Evolutionary conservation across 64 coral and sea anemone genomes (phyloP).

Genomic region (Montipora sp.): DNA sequence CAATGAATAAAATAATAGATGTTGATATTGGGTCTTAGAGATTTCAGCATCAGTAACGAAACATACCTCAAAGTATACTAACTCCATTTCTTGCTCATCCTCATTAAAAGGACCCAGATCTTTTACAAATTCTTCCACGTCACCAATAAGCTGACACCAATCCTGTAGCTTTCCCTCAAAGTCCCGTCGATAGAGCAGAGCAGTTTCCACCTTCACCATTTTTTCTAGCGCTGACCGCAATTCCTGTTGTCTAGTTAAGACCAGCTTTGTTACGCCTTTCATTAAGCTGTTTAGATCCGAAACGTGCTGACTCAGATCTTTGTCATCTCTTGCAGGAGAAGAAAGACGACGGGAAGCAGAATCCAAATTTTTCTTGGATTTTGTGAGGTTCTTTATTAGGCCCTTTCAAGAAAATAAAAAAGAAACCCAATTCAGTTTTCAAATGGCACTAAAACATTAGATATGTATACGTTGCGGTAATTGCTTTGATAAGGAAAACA

Average conservation of each 20-base stretch:
- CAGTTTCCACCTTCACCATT: slow-evolving; percentile 55
- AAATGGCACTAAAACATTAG: too few relatives aligned
- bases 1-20: too few relatives aligned
- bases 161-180: slow-evolving; percentile 77
- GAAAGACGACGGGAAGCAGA: slow-evolving; percentile 2
- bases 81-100: slow-evolving; percentile 64
- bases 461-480: not conserved
- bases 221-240: slow-evolving; percentile 56
- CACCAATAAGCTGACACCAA: slow-evolving; percentile 51
- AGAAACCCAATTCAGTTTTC: not conserved
- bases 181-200: slow-evolving; percentile 55
- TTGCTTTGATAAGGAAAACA: too few relatives aligned
- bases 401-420: not conserved
- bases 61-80: slow-evolving; percentile 77
- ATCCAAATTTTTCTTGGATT: slow-evolving; percentile 17
- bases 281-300: slow-evolving; percentile 66
- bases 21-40: not conserved
- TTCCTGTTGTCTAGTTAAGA: slow-evolving; percentile 58
- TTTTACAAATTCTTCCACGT: slow-evolving; percentile 68
- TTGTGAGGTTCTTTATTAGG: not conserved
- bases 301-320: slow-evolving; percentile 13
- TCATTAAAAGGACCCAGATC: slow-evolving; percentile 77
- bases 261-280: slow-evolving; percentile 70
- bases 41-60: not conserved
- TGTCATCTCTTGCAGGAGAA: not conserved